Evolutionary conservation across 1,140 invertebrate species (phyloP).

Genomic region (Asobara japonica): DNA sequence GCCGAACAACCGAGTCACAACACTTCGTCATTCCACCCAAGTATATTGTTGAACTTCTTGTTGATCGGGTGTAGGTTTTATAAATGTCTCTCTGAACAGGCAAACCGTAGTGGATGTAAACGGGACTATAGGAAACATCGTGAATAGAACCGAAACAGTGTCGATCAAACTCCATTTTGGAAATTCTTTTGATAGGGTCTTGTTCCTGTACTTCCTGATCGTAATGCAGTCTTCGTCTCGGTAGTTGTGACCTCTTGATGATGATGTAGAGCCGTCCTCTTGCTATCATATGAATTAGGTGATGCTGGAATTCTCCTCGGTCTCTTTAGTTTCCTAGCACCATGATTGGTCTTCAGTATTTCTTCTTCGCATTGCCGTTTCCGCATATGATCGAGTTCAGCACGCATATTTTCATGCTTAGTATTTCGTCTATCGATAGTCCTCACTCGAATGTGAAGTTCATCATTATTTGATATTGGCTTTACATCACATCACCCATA

Average conservation of each 20-base stretch:
- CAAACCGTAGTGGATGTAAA: not conserved
- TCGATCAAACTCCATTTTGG: not conserved
- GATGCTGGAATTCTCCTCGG: not conserved
- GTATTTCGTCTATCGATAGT: not conserved
- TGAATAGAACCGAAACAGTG: not conserved
- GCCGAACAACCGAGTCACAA: not conserved
- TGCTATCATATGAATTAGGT: no score
- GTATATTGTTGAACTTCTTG: not conserved
- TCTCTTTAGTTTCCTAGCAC: not conserved
- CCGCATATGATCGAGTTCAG: not conserved
- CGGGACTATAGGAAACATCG: not conserved
- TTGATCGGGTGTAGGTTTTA: not conserved
- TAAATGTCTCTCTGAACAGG: not conserved
- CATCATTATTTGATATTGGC: not conserved
- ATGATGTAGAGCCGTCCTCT: no score
- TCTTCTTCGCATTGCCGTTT: not conserved
- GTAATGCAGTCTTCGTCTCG: not conserved
- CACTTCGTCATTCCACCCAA: not conserved
- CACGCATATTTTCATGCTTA: not conserved
- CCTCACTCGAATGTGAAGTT: not conserved
- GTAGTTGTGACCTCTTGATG: not conserved
- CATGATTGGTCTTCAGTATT: not conserved
- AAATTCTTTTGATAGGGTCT: not conserved
- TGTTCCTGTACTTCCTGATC: not conserved
- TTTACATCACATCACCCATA: not conserved